phyloP scores from a whole-genome alignment of 2,797 vertebrate genomes.

The Gallinago solitaria region DNA sequence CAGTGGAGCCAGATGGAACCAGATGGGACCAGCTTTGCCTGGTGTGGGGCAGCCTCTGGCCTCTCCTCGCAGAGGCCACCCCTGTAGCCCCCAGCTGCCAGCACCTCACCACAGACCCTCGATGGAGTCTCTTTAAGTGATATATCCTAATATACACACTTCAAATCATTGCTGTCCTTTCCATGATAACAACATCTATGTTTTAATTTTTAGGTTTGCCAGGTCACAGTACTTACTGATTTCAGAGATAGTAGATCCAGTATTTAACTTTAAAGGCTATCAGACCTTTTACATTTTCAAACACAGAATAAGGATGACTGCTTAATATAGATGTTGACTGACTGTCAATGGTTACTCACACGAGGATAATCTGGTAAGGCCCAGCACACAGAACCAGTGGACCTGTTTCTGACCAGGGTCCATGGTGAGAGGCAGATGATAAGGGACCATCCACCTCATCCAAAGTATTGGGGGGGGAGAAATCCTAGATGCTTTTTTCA shows the following conservation, averaged over 20 bases:
- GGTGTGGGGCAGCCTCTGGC: fast-evolving
- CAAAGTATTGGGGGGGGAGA: not conserved
- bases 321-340: not conserved
- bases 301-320: not conserved
- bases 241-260: not conserved
- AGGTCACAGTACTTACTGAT: too few species aligned
- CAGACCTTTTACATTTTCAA: not conserved
- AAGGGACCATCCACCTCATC: not conserved
- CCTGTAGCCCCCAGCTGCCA: not conserved
- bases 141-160: not conserved
- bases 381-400: fast-evolving
- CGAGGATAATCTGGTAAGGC: not conserved
- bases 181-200: not conserved
- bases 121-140: not conserved
- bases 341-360: not conserved
- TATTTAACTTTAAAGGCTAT: not conserved
- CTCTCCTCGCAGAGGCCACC: not conserved
- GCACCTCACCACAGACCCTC: too few species aligned
- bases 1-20: fast-evolving
- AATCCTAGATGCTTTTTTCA: not conserved
- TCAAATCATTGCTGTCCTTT: not conserved
- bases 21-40: fast-evolving
- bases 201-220: not conserved
- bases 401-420: fast-evolving
- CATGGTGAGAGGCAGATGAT: not conserved